Base-by-base conservation (phyloP, 2,797 vertebrate genomes). In the Margarornis squamiger region DNA sequence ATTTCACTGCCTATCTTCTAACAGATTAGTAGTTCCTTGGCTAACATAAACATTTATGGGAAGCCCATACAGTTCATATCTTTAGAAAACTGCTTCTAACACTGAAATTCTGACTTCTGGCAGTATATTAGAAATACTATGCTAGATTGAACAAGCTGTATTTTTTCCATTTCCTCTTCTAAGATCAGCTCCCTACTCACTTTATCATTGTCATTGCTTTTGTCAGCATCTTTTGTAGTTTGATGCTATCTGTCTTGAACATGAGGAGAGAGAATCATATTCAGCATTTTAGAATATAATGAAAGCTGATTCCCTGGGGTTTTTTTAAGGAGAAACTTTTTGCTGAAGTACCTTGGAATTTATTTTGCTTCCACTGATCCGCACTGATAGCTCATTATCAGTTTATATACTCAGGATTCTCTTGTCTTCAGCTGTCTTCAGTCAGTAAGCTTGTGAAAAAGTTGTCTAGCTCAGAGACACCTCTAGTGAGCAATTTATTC, bases 191-290 rank as follows among this genome's bases (percentile, higher is more conserved):
- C 62, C 4, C 6, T 71, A 20, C 14, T 92, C 51, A 52, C 65
- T 92, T 93, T 62, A 74, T 94, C 68, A 82, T 77, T 93, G 67
- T 85, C 85, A 75, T 54, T 85, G 41, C 49, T 74, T 45, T 77
- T 80, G 39, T 93, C 88, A 91, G 52, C 72, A 67, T 67, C n/a
- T 83, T 88, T 63, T 94, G 54, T 70, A 76, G 79, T 83, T 91
- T 86, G 90, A 86, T 83, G 39, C 26, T 86, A 81, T 86, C 62
- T 51, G 74, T 88, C 57, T 87, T 91, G 39, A 91, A 55, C 48
- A 67, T 0, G 7, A 82, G 12, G 22, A 63, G 83, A 88, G 61
- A 90, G 14, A 90, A 75, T 52, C 0, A 1, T 82, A 72, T 61
- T 87, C 74, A 92, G 52, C 43, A 59, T 54, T 92, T 94, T n/a